Conservation (phyloP, 2,888 invertebrate species). For the Adela reaumurella region DNA sequence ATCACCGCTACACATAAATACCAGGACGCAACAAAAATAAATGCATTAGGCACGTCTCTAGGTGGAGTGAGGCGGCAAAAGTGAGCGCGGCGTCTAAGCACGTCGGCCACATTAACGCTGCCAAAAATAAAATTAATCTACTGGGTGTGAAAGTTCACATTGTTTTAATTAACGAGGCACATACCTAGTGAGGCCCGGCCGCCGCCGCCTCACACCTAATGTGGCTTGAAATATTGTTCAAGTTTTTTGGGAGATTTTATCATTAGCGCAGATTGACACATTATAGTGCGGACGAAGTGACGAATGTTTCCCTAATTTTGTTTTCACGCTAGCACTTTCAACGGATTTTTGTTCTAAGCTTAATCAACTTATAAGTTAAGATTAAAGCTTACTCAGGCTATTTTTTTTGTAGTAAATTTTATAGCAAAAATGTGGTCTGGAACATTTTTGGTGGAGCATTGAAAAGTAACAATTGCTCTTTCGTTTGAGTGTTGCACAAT, state of each 20-base stretch:
- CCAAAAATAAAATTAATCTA: constrained; percentile 49
- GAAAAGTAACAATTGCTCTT: background rate
- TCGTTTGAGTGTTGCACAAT: background rate
- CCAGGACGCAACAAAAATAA: too few species aligned
- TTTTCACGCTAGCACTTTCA: too few species aligned
- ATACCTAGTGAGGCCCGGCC: background rate
- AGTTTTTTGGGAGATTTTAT: background rate
- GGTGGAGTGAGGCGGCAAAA: constrained; percentile 17
- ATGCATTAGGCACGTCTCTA: too few species aligned
- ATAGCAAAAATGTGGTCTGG: too few species aligned
- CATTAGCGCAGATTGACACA: background rate
- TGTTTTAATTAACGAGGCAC: constrained; percentile 9
- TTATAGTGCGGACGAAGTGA: too few species aligned
- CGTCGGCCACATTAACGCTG: constrained; percentile 31
- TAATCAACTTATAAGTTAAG: too few species aligned
- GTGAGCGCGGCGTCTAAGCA: constrained; percentile 27
- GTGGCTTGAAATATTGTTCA: background rate
- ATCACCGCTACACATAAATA: too few species aligned
- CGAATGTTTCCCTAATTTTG: too few species aligned
- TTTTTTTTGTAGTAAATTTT: too few species aligned
- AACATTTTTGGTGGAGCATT: too few species aligned
- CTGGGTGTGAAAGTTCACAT: constrained; percentile 44
- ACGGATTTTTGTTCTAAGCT: too few species aligned
- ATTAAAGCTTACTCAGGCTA: too few species aligned
- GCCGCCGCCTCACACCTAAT: background rate